phyloP scores from a whole-genome alignment of 2,888 invertebrate species.

The Dexiosoma caninum region DNA sequence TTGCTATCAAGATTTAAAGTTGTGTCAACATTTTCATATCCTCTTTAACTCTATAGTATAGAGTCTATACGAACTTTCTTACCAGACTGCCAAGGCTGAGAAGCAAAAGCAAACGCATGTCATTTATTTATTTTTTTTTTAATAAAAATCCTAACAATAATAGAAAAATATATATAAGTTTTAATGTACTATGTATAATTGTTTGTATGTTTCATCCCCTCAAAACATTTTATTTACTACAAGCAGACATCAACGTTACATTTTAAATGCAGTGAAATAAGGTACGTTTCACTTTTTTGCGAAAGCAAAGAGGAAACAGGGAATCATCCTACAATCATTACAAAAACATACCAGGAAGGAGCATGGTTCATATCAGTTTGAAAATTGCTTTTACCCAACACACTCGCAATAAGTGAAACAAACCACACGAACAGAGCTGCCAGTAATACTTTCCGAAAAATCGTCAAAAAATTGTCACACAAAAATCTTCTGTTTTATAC shows the following conservation, averaged over 20 bases:
- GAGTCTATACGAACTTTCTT: not conserved
- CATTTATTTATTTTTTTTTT: not conserved
- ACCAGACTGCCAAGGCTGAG: not conserved
- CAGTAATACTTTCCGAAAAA: no score
- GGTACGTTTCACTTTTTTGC: constrained; percentile 5
- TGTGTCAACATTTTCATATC: not conserved
- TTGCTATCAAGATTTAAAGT: not conserved
- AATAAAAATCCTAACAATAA: not conserved
- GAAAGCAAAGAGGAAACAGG: not conserved
- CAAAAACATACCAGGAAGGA: not conserved
- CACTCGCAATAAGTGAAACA: constrained; percentile 28
- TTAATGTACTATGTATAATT: no score
- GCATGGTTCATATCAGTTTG: constrained; percentile 64
- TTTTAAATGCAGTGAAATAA: constrained; percentile 10
- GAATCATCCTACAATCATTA: not conserved
- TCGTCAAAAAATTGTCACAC: no score
- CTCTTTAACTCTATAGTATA: constrained; percentile 2
- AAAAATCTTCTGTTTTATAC: no score
- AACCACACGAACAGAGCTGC: constrained; percentile 31
- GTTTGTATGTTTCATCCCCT: not conserved
- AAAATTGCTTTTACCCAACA: constrained; percentile 63
- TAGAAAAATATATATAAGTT: constrained; percentile 13
- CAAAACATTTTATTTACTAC: not conserved
- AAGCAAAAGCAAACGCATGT: not conserved
- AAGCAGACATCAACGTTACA: not conserved